Evolutionary conservation across 2,113 vertebrate genomes (phyloP).

Genomic region (Zeus faber): DNA sequence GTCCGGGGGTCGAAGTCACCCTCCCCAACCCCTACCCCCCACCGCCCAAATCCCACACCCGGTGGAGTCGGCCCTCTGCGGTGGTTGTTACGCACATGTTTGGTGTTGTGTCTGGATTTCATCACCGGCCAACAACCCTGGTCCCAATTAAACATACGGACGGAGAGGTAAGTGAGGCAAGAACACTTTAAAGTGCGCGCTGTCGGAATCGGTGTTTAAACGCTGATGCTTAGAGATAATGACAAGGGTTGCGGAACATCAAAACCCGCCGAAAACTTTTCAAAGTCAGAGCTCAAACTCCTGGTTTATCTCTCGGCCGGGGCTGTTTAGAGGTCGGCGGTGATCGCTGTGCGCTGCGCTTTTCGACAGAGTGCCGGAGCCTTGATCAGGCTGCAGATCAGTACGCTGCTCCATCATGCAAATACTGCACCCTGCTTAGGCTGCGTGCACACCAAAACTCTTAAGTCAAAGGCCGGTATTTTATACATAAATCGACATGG

Average conservation of each 20-base stretch:
- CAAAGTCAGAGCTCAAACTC: slow-evolving; percentile 23
- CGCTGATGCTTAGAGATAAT: slow-evolving; percentile 53
- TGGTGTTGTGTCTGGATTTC: slow-evolving; percentile 69
- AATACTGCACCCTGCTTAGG: slow-evolving; percentile 8
- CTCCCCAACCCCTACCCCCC: slow-evolving; percentile 33
- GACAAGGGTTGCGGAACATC: slow-evolving; percentile 53
- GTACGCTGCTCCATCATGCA: slow-evolving; percentile 19
- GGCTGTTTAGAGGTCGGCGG: slow-evolving; percentile 10
- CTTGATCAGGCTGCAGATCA: no score
- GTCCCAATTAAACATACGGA: slow-evolving; percentile 60
- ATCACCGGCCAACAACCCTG: slow-evolving; percentile 63
- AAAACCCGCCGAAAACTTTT: slow-evolving; percentile 44
- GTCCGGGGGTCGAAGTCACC: slow-evolving; percentile 50
- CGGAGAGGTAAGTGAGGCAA: slow-evolving; percentile 67
- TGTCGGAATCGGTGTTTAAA: slow-evolving; percentile 59
- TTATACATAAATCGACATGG: no score
- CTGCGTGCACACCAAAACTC: no score
- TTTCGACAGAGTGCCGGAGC: no score
- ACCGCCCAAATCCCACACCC: no score
- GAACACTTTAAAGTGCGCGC: slow-evolving; percentile 63
- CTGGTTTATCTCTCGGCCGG: slow-evolving; percentile 42
- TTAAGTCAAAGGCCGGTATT: no score
- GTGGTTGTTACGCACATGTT: slow-evolving; percentile 19
- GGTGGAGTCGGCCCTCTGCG: slow-evolving; percentile 28
- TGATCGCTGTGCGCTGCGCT: slow-evolving; percentile 32